Evolutionary conservation across 1,140 invertebrate genomes (phyloP).

Genomic region (Caenorhabditis brenneri): DNA sequence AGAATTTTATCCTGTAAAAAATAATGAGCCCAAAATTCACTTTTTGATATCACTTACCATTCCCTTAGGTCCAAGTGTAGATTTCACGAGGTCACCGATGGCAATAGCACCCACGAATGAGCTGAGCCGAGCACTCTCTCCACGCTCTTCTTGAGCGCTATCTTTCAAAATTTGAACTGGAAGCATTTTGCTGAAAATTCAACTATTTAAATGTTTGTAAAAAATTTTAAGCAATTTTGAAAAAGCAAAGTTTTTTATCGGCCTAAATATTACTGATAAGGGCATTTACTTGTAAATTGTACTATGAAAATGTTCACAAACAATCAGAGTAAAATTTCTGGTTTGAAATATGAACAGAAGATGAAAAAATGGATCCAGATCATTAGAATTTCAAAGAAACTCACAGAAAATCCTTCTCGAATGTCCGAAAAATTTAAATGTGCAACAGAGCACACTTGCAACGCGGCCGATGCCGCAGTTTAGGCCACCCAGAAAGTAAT

Average conservation of each 20-base stretch:
- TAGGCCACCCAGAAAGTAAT: no score
- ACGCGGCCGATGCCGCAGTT: background rate
- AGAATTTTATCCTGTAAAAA: slow-evolving; percentile 86
- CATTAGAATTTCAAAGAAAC: background rate
- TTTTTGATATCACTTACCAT: slow-evolving; percentile 76
- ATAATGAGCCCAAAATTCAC: background rate
- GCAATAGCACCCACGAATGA: slow-evolving; percentile 97
- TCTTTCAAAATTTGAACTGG: slow-evolving; percentile 89
- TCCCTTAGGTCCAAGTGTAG: slow-evolving; percentile 96
- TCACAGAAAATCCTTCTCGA: slow-evolving; percentile 24
- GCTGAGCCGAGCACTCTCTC: slow-evolving; percentile 82
- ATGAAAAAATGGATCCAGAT: background rate
- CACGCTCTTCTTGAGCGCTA: slow-evolving; percentile 96
- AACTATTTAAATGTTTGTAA: background rate
- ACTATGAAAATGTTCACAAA: no score
- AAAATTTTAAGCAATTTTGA: no score
- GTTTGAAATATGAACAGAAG: background rate
- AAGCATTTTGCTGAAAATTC: slow-evolving; percentile 37
- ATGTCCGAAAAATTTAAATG: background rate
- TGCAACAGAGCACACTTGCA: background rate
- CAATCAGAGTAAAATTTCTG: no score
- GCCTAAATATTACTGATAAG: no score
- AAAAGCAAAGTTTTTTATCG: no score
- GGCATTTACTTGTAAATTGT: no score
- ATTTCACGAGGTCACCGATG: slow-evolving; percentile 96